Evolutionary conservation across 2,888 invertebrate genomes (phyloP).

Genomic region (Drosophila niveifrons): DNA sequence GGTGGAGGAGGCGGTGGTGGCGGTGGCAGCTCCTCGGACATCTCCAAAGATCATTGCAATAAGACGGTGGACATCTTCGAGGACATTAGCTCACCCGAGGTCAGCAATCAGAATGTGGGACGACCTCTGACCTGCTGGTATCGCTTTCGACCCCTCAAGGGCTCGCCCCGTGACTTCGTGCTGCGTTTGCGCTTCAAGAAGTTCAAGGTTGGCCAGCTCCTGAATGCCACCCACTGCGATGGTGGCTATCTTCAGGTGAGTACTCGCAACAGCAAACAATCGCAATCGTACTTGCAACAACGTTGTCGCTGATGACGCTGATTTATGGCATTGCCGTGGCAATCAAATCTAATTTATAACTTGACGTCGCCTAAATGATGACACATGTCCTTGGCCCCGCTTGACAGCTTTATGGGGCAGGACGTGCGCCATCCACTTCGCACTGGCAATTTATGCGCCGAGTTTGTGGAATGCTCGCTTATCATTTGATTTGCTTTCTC

Average conservation of each 20-base stretch:
- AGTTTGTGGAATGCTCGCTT: slow-evolving; percentile 18
- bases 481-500: slow-evolving; percentile 49
- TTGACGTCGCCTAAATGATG: slow-evolving; percentile 70
- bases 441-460: slow-evolving; percentile 41
- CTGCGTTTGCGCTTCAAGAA: slow-evolving; percentile 95
- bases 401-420: slow-evolving; percentile 57
- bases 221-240: slow-evolving; percentile 95
- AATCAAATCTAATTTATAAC: slow-evolving; percentile 82
- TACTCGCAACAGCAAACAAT: slow-evolving; percentile 10
- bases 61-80: slow-evolving; percentile 97
- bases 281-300: background rate
- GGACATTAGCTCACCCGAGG: slow-evolving; percentile 94
- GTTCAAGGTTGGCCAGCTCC: slow-evolving; percentile 94
- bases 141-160: slow-evolving; percentile 94
- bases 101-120: slow-evolving; percentile 92
- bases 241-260: slow-evolving; percentile 95
- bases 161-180: slow-evolving; percentile 96
- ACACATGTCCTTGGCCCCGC: slow-evolving; percentile 61
- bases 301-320: slow-evolving; percentile 38
- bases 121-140: slow-evolving; percentile 96
- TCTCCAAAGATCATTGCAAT: slow-evolving; percentile 93
- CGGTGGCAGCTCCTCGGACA: slow-evolving; percentile 81
- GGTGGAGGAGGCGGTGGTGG: slow-evolving; percentile 64
- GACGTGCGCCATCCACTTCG: slow-evolving; percentile 41
- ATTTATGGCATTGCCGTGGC: slow-evolving; percentile 70